Evolutionary conservation across 1,140 invertebrate genomes (phyloP).

Genomic region (Branchinecta lynchi): DNA sequence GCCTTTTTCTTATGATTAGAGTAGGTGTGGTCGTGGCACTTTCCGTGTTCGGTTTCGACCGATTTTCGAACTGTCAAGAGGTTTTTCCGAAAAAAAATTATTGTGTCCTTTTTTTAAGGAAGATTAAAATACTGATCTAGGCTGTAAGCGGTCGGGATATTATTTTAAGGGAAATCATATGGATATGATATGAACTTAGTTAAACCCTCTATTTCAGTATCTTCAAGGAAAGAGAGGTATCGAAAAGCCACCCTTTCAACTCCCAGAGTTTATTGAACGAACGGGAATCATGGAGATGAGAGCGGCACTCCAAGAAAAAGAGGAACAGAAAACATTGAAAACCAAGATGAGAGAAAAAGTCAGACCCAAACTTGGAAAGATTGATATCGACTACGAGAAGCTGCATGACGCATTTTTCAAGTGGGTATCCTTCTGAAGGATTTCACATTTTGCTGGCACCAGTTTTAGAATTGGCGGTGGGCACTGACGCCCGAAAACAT

Average conservation of each 20-base stretch:
- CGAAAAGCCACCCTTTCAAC: constrained; percentile 94
- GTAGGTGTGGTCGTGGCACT: no score
- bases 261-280: constrained; percentile 96
- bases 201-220: constrained; percentile 35
- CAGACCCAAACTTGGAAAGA: constrained; percentile 94
- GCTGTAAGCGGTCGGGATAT: no score
- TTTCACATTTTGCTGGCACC: background rate
- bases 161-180: no score
- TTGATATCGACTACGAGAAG: constrained; percentile 99
- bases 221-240: constrained; percentile 94
- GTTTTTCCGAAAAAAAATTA: no score
- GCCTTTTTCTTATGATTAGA: no score
- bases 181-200: no score
- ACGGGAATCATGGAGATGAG: constrained; percentile 99
- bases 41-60: no score
- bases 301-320: constrained; percentile 93
- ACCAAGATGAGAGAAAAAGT: constrained; percentile 96
- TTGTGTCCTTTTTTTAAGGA: no score
- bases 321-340: constrained; percentile 91
- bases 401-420: constrained; percentile 99
- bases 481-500: no score
- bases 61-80: no score
- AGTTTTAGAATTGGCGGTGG: no score
- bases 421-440: constrained; percentile 30
- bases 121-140: no score